phyloP scores from a whole-genome alignment of 2,113 vertebrate genomes.

The Oreocharis arfaki region DNA sequence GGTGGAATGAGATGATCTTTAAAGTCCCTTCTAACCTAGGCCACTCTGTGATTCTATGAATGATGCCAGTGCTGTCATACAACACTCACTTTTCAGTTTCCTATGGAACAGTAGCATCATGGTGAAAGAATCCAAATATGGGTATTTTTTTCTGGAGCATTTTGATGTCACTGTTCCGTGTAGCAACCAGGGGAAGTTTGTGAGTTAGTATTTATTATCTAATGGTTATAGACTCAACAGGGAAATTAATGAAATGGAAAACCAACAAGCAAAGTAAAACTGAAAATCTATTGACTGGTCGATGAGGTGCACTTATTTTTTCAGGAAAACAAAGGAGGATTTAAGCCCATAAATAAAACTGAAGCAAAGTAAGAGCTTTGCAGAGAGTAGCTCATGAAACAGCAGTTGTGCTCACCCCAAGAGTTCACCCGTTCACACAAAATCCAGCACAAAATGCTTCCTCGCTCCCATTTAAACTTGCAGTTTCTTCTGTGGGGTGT shows the following conservation, averaged over 20 bases:
- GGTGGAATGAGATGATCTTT: no score
- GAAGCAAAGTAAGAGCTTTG: not conserved
- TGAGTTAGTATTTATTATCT: not conserved
- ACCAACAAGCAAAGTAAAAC: not conserved
- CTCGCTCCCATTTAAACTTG: not conserved
- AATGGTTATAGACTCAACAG: not conserved
- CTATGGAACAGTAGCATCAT: accelerated
- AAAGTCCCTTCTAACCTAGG: no score
- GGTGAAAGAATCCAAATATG: not conserved
- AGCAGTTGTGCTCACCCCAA: not conserved
- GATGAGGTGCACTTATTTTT: not conserved
- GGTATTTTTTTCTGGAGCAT: not conserved
- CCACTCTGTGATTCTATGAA: not conserved
- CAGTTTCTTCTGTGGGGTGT: not conserved
- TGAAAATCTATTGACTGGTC: not conserved
- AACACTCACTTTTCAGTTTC: not conserved
- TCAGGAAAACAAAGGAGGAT: not conserved
- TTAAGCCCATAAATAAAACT: not conserved
- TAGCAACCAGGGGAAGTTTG: not conserved
- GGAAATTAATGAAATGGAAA: not conserved
- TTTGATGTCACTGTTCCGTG: not conserved
- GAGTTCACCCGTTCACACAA: not conserved
- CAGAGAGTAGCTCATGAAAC: not conserved
- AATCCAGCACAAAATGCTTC: not conserved
- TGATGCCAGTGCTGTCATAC: not conserved